These are phyloP conservation scores for Enteromius paludinosus DNA, from an alignment of 2,797 vertebrate species.

Conservation along the genomic window DNA sequence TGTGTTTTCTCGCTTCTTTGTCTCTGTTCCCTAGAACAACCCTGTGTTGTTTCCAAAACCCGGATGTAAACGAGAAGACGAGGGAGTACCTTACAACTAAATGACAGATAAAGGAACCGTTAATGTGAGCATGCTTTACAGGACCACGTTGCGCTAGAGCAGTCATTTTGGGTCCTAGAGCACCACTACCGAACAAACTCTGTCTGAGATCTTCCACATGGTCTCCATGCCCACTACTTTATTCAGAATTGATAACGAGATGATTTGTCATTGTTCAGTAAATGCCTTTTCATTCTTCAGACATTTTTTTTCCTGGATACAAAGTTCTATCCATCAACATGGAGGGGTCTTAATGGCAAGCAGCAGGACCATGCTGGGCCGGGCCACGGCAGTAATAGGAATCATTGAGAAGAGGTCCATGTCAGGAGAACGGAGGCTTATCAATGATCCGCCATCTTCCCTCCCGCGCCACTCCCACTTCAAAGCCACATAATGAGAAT, in stretches of 20 bases:
- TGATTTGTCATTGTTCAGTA: constrained; percentile 41
- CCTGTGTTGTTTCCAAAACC: constrained; percentile 24
- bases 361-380: constrained; percentile 27
- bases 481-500: constrained; percentile 73
- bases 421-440: constrained; percentile 68
- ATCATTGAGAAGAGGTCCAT: constrained; percentile 60
- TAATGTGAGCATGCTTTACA: background rate
- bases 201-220: constrained; percentile 5
- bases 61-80: constrained; percentile 22
- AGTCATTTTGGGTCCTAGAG: background rate
- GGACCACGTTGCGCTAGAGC: background rate
- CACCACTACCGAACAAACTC: background rate
- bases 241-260: constrained; percentile 37
- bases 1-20: constrained; percentile 50
- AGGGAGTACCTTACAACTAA: background rate
- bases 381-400: constrained; percentile 44
- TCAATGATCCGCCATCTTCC: constrained; percentile 76
- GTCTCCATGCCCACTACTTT: background rate
- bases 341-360: constrained; percentile 19
- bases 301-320: background rate
- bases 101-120: background rate
- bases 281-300: constrained; percentile 21
- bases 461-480: constrained; percentile 72
- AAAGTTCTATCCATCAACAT: constrained; percentile 49
- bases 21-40: constrained; percentile 12